These are phyloP conservation scores for Triplophysa yarkandensis DNA, from an alignment of 2,797 vertebrate genomes.

Conservation along the genomic window DNA sequence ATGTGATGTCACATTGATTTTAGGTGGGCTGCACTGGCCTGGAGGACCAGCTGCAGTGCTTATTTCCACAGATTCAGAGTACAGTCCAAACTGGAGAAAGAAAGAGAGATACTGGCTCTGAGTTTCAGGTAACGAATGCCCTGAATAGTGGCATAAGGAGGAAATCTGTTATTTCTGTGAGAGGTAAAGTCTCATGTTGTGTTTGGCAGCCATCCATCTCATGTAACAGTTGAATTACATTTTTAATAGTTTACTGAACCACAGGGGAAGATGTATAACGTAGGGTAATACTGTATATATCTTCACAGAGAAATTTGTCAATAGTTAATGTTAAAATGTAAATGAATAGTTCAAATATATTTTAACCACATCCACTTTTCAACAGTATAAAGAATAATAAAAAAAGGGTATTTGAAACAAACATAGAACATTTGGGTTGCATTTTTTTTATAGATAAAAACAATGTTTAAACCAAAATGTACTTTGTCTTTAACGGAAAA, in stretches of 20 bases:
- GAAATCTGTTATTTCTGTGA: conserved; percentile 22
- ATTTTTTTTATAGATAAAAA: too few species aligned
- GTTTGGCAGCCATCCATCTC: conserved; percentile 13
- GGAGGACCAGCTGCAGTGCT: conserved; percentile 93
- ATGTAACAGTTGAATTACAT: background rate
- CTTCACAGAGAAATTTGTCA: too few species aligned
- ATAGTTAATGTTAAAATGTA: too few species aligned
- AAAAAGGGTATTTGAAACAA: too few species aligned
- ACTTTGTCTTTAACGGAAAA: too few species aligned
- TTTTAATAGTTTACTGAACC: background rate
- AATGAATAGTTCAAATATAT: too few species aligned
- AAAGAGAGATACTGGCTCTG: background rate
- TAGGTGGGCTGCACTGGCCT: conserved; percentile 86
- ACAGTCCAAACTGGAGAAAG: conserved; percentile 80
- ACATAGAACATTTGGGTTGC: too few species aligned
- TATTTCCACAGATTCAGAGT: conserved; percentile 84
- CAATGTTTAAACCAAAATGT: too few species aligned
- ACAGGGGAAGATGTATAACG: background rate
- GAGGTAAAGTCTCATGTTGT: conserved; percentile 13
- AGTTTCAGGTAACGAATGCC: conserved; percentile 13
- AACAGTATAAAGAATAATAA: too few species aligned
- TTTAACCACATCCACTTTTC: too few species aligned
- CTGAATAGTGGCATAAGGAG: background rate
- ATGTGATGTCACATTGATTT: conserved; percentile 81
- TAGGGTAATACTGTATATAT: background rate